Evolutionary conservation across 2,113 vertebrate genomes (phyloP), one percentile per base, ranked within the genome.

Genomic region (Ursus arctos): DNA sequence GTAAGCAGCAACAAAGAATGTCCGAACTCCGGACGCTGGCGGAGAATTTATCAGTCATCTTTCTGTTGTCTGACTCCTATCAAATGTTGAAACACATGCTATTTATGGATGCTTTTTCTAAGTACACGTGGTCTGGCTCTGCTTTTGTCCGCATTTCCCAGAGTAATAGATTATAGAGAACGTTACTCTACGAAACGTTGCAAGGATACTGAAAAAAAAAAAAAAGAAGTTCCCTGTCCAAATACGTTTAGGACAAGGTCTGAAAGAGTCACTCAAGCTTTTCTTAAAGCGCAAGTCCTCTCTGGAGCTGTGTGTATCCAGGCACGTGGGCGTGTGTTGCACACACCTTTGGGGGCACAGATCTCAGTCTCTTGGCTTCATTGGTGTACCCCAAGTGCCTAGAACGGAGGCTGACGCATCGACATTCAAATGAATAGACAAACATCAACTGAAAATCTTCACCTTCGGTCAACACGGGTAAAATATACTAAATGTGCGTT

Each of bases 401-500:
- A 61, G 72, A 84, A 33, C 6, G 21, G 18, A 22, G 16, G 57
- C 40, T 36, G 43, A 21, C n/a, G 74, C 49, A 16, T 9, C 28
- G 26, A 14, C 51, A 33, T 65, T 36, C 26, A 43, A 89, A 33
- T 82, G 59, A 96, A 90, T n/a, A 88, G 76, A 24, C 43, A 10
- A 63, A 22, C 11, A 93, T 97, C 94, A 96, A 99, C 98, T 99
- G 99, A 99, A 99, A 99, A 98, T 99, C 98, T 99, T 99, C 99
- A 99, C 99, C 99, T 99, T 99, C 99, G 99, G 99, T 99, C 99
- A 99, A 99, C 99, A 99, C 99, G 99, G 99, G 99, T 99, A 99
- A 99, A 99, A 99, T 99, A 99, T 99, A 98, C 97, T 97, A 99
- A 99, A 99, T 99, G 99, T 99, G 99, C 99, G 98, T 99, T 98